Evolutionary conservation across 2,888 invertebrate species (phyloP).

Genomic region (Pandemis cinnamomeana): DNA sequence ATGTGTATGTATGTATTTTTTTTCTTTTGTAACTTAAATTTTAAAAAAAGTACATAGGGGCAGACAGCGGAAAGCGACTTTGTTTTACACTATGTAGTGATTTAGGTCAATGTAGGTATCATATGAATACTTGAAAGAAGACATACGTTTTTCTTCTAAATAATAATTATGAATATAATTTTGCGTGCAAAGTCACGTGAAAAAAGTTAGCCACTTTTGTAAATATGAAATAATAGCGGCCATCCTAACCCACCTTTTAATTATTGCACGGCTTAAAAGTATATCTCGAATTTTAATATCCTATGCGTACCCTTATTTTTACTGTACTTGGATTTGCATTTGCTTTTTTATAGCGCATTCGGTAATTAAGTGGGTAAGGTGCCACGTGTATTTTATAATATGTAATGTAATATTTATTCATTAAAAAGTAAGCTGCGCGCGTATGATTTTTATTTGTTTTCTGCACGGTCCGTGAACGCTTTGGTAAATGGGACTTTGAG

Average conservation of each 20-base stretch:
- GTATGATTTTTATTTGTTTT: constrained; percentile 1
- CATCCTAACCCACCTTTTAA: constrained; percentile 62
- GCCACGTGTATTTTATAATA: constrained; percentile 37
- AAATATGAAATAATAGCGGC: constrained; percentile 71
- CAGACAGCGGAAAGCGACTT: too few species aligned
- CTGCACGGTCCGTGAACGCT: neutral
- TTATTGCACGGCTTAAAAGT: constrained; percentile 59
- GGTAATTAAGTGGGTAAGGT: constrained; percentile 29
- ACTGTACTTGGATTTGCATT: constrained; percentile 73
- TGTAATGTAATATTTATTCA: constrained; percentile 11
- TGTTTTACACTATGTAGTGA: too few species aligned
- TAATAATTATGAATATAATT: too few species aligned
- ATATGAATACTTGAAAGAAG: too few species aligned
- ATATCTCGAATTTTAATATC: constrained; percentile 78
- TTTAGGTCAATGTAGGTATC: too few species aligned
- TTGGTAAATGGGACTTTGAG: neutral
- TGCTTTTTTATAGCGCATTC: constrained; percentile 54
- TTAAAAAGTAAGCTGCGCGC: neutral
- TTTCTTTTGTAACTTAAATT: too few species aligned
- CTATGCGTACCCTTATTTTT: constrained; percentile 71
- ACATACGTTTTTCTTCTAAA: too few species aligned
- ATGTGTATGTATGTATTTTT: too few species aligned
- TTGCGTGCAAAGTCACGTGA: neutral
- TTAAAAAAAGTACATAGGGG: too few species aligned
- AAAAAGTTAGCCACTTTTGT: constrained; percentile 54